Evolutionary conservation across 1,140 invertebrate species (phyloP), one percentile per base, ranked within the genome.

Genomic region (Panulirus ornatus): DNA sequence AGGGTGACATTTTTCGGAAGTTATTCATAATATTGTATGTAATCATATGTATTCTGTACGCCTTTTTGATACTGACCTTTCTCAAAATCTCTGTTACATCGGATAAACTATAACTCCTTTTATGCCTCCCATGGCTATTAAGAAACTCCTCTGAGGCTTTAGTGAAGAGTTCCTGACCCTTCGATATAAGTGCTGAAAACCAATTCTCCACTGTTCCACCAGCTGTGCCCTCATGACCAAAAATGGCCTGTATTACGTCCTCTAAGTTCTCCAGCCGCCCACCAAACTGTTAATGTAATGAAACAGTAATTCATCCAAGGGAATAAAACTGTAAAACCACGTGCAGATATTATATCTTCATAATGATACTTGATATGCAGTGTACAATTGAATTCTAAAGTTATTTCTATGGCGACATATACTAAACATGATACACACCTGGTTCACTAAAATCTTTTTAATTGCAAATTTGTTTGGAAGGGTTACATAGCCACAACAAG

Each of bases 211-310:
- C 14, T 63, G 58, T 27, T 6, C 58, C 58, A 3, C 58, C 19
- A 63, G n/a, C 58, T 63, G 22, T 27, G 58, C 58, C 58, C 58
- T 63, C 30, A 30, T 63, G 58, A 63, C 58, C 58, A 63, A 63
- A 63, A 2, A 63, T 5, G 11, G 58, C n/a, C 58, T 63, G 58
- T 27, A 63, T 27, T 27, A 63, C 2, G n/a, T 30, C 58, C n/a
- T 63, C n/a, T 27, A 63, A 30, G n/a, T 63, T 63, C 58, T 63
- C n/a, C n/a, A 63, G 58, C 3, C 58, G 58, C 6, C 58, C 58
- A 27, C 58, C 58, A 63, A 63, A 27, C 58, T 63, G 5, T 6
- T 47, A 6, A 47, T 6, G 44, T 14, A 47, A 47, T 6, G 44
- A n/a, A n/a, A n/a, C n/a, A n/a, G n/a, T n/a, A n/a, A 51, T 44